Base-by-base conservation (phyloP, 1,140 invertebrate genomes). In the Daktulosphaira vitifoliae region DNA sequence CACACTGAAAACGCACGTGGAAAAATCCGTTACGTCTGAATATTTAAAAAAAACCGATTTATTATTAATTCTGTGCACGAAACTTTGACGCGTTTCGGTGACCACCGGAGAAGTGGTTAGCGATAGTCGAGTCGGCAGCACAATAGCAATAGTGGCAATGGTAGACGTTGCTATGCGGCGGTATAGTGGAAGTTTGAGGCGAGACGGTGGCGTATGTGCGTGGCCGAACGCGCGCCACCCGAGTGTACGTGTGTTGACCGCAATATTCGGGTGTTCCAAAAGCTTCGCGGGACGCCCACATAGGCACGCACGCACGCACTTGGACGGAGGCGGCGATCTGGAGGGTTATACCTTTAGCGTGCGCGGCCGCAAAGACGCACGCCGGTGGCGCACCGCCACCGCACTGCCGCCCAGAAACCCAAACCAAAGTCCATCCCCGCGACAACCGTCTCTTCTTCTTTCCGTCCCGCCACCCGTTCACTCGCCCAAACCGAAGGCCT, bases 401-500 rank as follows among this genome's bases (percentile, higher is more conserved):
- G 38, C 51, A 29, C 25, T 29, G 3, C 52, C 26, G 50, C 50
- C 53, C 54, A 59, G 44, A 39, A 59, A 20, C 54, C 54, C 29
- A 59, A 59, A 59, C 54, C 54, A 59, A 46, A 59, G 54, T 59
- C 54, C 54, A 15, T 59, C 54, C 54, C 54, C 39, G 71, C 70
- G 69, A 68, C 67, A 66, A 69, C 50, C 48, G 65, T 33, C 29
- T 33, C 5, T 33, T 33, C 29, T 33, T 33, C 20, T 6, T 25
- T 38, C 1, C 52, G 5, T 15, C 5, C 15, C 37, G 11, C 4
- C 15, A 16, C 20, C n/a, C n/a, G 44, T n/a, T n/a, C n/a, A n/a
- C 5, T 6, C 9, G 6, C 38, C 39, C 39, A 15, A 16, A 3
- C 39, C 29, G 29, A 33, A 5, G 29, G n/a, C n/a, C n/a, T n/a